Evolutionary conservation across 2,888 invertebrate species (phyloP).

Genomic region (Pseudococcus jackbeardsleyi): DNA sequence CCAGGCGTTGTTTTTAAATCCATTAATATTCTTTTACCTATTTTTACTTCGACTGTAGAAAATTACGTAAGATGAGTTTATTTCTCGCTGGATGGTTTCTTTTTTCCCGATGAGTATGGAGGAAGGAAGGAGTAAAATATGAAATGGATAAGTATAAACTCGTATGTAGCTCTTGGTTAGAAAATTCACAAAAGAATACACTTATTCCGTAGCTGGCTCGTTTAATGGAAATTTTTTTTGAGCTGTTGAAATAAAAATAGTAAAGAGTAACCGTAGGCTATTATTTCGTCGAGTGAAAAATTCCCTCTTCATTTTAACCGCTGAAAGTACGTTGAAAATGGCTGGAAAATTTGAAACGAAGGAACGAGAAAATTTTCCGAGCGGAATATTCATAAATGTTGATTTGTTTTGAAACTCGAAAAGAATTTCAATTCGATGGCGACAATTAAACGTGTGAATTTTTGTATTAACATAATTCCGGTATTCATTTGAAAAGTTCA

Average conservation of each 20-base stretch:
- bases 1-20: too few species aligned
- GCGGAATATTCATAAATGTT: slow-evolving; percentile 9
- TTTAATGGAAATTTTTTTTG: neutral
- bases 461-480: slow-evolving; percentile 3
- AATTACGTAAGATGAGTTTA: too few species aligned
- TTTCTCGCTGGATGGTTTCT: too few species aligned
- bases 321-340: neutral
- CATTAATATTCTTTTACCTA: too few species aligned
- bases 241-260: neutral
- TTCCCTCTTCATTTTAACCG: neutral
- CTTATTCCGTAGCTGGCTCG: neutral
- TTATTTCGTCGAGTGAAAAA: neutral
- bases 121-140: too few species aligned
- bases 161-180: neutral
- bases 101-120: too few species aligned
- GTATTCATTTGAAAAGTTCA: slow-evolving; percentile 16
- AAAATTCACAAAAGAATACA: neutral
- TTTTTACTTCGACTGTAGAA: too few species aligned
- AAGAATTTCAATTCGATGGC: slow-evolving; percentile 3
- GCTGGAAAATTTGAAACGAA: neutral
- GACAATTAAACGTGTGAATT: slow-evolving; percentile 37
- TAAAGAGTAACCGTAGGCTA: neutral
- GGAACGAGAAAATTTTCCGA: neutral
- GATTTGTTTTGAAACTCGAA: slow-evolving; percentile 22
- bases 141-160: too few species aligned